phyloP scores from a whole-genome alignment of 64 coral and sea anemone species.

The Porites australiensis region DNA sequence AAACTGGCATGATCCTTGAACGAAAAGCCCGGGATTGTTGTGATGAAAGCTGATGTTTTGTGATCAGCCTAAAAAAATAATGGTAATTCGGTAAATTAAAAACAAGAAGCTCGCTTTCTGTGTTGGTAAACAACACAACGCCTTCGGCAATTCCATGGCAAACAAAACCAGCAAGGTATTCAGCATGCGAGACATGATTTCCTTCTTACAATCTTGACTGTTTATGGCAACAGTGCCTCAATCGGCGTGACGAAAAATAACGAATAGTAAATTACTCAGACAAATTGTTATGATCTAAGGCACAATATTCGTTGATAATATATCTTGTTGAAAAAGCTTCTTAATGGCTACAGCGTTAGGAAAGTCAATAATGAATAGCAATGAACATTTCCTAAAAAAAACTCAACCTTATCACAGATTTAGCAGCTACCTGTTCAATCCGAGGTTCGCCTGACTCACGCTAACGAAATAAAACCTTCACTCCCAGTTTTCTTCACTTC shows the following conservation, averaged over 20 bases:
- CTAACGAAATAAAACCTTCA: not conserved
- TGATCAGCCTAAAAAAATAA: conserved; percentile 6
- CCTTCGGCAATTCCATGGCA: conserved; percentile 30
- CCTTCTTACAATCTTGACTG: not conserved
- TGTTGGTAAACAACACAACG: conserved; percentile 33
- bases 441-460: not conserved
- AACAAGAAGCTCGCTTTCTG: conserved; percentile 17
- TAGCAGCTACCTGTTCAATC: not conserved
- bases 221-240: not conserved
- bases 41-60: not conserved
- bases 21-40: not conserved
- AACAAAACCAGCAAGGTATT: conserved; percentile 21
- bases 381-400: conserved; percentile 17
- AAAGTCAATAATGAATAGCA: conserved; percentile 40
- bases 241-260: not conserved
- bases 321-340: not conserved
- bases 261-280: not conserved
- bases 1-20: conserved; percentile 40
- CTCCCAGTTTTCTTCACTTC: not conserved
- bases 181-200: not conserved
- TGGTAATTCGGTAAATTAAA: not conserved
- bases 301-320: conserved; percentile 2
- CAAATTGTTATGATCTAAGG: not conserved
- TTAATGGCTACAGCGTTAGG: not conserved
- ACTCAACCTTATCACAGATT: not conserved